A percentile compares a stretch with the other conserved stretches of the same genome.
These are phyloP conservation scores for Danio choprae DNA, from an alignment of 2,797 vertebrate species.

Conservation along the genomic window DNA sequence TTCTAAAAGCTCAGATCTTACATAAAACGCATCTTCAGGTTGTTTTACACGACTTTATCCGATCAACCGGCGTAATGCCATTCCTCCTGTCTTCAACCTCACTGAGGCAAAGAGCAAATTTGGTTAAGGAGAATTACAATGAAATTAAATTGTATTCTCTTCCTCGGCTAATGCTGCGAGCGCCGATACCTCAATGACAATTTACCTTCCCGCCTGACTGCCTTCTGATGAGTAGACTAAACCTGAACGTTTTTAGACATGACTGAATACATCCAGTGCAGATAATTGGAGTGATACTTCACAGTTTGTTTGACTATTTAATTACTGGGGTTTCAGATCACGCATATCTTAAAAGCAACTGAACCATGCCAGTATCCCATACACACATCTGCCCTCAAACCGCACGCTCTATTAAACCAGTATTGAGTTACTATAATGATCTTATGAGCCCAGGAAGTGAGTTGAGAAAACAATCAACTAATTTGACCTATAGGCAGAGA, in stretches of 20 bases:
- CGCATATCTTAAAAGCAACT: conserved; percentile 27
- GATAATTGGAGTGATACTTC: conserved; percentile 38
- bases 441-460: conserved; percentile 24
- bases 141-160: conserved; percentile 58
- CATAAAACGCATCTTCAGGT: conserved; percentile 21
- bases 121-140: conserved; percentile 53
- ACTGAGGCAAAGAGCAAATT: conserved; percentile 53
- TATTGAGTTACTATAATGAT: conserved; percentile 39
- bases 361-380: conserved; percentile 13
- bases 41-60: conserved; percentile 37
- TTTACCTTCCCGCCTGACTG: conserved; percentile 44
- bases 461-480: conserved; percentile 38
- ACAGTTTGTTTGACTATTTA: conserved; percentile 41
- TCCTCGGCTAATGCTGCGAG: conserved; percentile 45
- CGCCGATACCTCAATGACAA: conserved; percentile 54
- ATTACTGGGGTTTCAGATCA: neutral
- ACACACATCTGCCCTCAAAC: conserved; percentile 39
- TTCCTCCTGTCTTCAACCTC: conserved; percentile 50
- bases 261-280: conserved; percentile 38
- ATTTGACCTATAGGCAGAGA: conserved; percentile 44
- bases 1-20: conserved; percentile 34
- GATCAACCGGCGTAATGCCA: conserved; percentile 38
- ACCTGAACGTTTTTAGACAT: conserved; percentile 37
- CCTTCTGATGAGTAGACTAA: conserved; percentile 53
- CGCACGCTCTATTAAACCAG: conserved; percentile 29